Percentiles rank a stretch among this genome's conserved stretches.
These are phyloP conservation scores for Doryteuthis pealeii DNA, from an alignment of 1,140 invertebrate species.

Conservation along the genomic window DNA sequence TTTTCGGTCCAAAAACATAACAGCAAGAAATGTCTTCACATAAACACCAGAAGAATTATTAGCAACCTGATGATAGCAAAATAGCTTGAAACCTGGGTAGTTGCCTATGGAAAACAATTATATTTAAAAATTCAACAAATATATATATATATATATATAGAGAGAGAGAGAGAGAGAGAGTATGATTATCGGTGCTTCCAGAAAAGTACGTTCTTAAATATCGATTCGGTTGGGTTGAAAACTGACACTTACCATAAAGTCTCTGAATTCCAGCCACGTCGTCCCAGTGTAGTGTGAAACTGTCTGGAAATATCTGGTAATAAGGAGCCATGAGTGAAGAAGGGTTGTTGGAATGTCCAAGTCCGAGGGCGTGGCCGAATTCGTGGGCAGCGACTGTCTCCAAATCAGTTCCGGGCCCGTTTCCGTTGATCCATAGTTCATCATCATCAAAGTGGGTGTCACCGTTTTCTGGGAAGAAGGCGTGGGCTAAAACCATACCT, in stretches of 20 bases:
- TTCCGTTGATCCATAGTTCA: slow-evolving; percentile 68
- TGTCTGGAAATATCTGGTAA: slow-evolving; percentile 58
- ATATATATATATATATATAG: no score
- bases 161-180: no score
- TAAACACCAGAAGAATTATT: no score
- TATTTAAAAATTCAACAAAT: no score
- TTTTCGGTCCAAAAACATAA: no score
- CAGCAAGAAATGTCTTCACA: no score
- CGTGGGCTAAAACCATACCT: slow-evolving; percentile 78
- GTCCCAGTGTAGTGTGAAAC: slow-evolving; percentile 42
- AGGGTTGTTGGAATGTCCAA: slow-evolving; percentile 52
- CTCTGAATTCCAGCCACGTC: slow-evolving; percentile 52
- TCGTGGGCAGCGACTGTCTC: slow-evolving; percentile 58
- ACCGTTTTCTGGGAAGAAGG: slow-evolving; percentile 75
- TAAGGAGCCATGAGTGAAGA: slow-evolving; percentile 58
- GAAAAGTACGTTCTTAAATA: no score
- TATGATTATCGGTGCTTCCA: no score
- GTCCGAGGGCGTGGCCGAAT: slow-evolving; percentile 58
- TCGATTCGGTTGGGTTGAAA: no score
- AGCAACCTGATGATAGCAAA: no score
- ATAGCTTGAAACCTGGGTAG: no score
- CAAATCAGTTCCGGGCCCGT: slow-evolving; percentile 47
- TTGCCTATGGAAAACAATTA: no score
- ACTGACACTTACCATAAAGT: slow-evolving; percentile 55
- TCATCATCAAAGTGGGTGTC: slow-evolving; percentile 94